Evolutionary conservation across 2,113 vertebrate genomes (phyloP), one percentile per base, ranked within the genome.

Genomic region (Trogon melanurus): DNA sequence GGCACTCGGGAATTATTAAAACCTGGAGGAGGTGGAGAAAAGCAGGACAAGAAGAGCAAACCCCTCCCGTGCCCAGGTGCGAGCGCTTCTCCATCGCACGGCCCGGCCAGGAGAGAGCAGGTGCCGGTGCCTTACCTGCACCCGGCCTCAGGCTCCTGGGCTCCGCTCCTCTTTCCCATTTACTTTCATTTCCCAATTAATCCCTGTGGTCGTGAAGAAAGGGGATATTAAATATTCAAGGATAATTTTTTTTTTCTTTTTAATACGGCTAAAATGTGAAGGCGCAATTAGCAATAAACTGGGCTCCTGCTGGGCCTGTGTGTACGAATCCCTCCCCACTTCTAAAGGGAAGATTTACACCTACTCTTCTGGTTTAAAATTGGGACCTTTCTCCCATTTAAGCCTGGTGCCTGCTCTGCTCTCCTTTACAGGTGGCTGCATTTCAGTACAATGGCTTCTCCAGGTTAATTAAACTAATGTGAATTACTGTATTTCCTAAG

Each of bases 1-100:
- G 95, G 64, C 93, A 90, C 61, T 41, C 79, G 79, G 93, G 95
- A 95, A 78, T 90, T 88, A 71, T 78, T 92, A 32, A 84, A 83
- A 45, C 19, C 1, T 2, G 34, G 54, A 53, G 76, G 30, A 83
- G 47, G 58, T 65, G 50, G 45, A 82, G 62, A 26, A 27, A 6
- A 32, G 17, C 19, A 3, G 20, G 16, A 3, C 48, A 10, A 48
- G 36, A 54, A 60, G 53, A 84, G 57, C 36, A n/a, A 86, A 66
- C 0, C 5, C 2, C 12, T 74, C 34, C 36, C 41, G 41, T 41
- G 41, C 41, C 41, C 41, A 34, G 74, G 73, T 21, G 71, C 2
- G 11, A 44, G 65, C 0, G 12, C 16, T 50, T 4, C 47, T 69
- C 51, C 71, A 11, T 6, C 45, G 88, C 65, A 26, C 74, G 54